Conservation (phyloP, 2,888 invertebrate species). For the Agrochola lychnidis region DNA sequence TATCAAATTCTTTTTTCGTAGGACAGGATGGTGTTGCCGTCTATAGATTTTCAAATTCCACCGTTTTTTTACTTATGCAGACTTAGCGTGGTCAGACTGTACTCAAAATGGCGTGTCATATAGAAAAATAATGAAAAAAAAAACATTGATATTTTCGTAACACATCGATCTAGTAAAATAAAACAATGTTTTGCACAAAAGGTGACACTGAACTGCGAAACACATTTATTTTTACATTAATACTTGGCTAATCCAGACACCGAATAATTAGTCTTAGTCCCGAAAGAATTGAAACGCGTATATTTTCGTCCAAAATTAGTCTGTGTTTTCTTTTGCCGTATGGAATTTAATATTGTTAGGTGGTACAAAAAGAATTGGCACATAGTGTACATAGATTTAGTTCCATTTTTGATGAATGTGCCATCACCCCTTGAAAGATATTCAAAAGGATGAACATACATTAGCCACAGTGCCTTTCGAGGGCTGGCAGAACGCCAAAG, state of each 20-base stretch:
- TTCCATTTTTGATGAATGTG: slow-evolving; percentile 29
- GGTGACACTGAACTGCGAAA: slow-evolving; percentile 5
- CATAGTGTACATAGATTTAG: not conserved
- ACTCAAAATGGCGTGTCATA: not conserved
- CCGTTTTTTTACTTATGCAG: no score
- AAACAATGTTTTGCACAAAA: slow-evolving; percentile 8
- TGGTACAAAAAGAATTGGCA: slow-evolving; percentile 6
- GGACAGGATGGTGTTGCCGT: no score
- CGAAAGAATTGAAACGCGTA: not conserved
- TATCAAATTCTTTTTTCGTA: no score
- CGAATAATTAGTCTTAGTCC: not conserved
- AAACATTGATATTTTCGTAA: not conserved
- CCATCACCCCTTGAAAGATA: not conserved
- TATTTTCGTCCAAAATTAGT: not conserved
- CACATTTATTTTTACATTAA: not conserved
- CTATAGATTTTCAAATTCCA: no score
- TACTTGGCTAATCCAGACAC: not conserved
- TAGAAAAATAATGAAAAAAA: not conserved
- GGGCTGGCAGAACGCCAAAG: slow-evolving; percentile 48
- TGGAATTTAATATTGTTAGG: not conserved
- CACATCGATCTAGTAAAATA: slow-evolving; percentile 16
- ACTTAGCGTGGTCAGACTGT: no score
- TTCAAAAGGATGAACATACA: slow-evolving; percentile 31
- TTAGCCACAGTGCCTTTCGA: slow-evolving; percentile 11
- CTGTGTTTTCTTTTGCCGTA: not conserved